Conservation (phyloP, 2,888 invertebrate genomes). For the Orgyia antiqua region DNA sequence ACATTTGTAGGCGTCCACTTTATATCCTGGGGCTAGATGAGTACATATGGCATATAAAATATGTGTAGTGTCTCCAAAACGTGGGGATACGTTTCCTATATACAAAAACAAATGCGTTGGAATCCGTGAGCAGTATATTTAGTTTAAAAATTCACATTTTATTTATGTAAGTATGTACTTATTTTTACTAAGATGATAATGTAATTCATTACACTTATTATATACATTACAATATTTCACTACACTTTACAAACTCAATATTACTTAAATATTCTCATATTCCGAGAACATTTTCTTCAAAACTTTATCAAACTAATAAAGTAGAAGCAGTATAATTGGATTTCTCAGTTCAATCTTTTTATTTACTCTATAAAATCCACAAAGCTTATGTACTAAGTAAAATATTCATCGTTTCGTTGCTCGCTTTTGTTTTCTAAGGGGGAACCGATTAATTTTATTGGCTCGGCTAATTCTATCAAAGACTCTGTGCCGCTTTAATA, state of each 20-base stretch:
- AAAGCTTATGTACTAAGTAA: conserved; percentile 26
- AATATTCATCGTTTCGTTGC: conserved; percentile 28
- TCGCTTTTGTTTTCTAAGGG: conserved; percentile 34
- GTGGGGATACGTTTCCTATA: no score
- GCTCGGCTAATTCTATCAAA: conserved; percentile 71
- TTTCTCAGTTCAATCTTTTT: conserved; percentile 26
- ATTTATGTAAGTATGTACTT: no score
- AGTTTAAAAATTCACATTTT: no score
- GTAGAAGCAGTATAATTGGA: conserved; percentile 19
- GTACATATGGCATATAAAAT: no score
- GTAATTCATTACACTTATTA: no score
- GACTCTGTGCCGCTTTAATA: conserved; percentile 60
- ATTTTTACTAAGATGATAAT: no score
- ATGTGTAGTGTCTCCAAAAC: no score
- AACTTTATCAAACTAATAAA: conserved; percentile 12
- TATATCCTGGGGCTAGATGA: no score
- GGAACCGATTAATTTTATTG: conserved; percentile 70
- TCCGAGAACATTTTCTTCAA: conserved; percentile 1
- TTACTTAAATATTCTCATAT: conserved; percentile 3
- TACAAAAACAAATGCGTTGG: no score
- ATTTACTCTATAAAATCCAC: conserved; percentile 24
- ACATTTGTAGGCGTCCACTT: no score
- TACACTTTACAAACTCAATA: not conserved
- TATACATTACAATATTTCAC: no score
- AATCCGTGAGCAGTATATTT: no score